A percentile compares a stretch with the other conserved stretches of the same genome.
Conservation (phyloP, 2,797 vertebrate genomes). For the Pogoniulus pusillus region DNA sequence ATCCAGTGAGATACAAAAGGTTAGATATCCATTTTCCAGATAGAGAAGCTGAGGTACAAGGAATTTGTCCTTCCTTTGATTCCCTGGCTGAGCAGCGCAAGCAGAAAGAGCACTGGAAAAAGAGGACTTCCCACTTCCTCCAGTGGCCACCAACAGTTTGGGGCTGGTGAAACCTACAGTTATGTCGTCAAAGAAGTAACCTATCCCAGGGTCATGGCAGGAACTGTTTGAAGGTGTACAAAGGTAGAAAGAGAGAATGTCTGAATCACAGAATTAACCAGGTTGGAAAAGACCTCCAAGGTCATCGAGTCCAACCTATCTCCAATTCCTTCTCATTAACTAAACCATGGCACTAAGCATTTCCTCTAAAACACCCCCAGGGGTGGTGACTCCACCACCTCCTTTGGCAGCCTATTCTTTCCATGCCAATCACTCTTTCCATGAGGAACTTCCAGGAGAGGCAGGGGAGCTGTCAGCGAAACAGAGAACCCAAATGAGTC, state of each 20-base stretch:
- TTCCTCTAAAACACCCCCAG: too few species aligned
- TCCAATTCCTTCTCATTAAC: too few species aligned
- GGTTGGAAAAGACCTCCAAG: too few species aligned
- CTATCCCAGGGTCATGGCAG: not conserved
- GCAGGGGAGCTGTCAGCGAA: not conserved
- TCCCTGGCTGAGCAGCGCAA: not conserved
- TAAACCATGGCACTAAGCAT: too few species aligned
- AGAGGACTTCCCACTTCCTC: not conserved
- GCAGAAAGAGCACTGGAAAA: not conserved
- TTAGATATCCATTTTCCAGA: not conserved
- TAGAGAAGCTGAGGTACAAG: not conserved
- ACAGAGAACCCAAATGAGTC: accelerated
- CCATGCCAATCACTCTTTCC: too few species aligned
- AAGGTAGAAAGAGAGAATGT: not conserved
- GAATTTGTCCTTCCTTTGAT: not conserved
- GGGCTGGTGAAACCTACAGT: not conserved
- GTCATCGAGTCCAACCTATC: too few species aligned
- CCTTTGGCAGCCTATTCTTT: too few species aligned
- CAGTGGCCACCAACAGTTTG: too few species aligned
- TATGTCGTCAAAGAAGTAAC: not conserved
- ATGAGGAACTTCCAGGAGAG: not conserved
- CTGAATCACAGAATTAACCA: not conserved
- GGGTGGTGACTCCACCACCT: too few species aligned
- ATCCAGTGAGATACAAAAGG: not conserved
- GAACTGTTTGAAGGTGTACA: not conserved